Conservation (phyloP, 1,140 invertebrate genomes). For the Macrosteles quadrilineatus region DNA sequence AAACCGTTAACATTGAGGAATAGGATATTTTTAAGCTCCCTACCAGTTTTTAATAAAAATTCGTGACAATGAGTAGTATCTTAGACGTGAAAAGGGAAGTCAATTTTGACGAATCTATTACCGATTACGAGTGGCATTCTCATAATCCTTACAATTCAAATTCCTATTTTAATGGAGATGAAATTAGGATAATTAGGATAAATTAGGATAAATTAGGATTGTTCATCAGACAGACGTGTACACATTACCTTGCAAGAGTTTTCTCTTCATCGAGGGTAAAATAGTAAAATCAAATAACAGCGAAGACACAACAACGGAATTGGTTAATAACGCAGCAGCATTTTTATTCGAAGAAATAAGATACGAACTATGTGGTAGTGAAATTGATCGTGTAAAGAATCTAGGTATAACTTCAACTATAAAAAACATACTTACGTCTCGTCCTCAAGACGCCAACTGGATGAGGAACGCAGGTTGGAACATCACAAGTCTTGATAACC, state of each 20-base stretch:
- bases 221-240: constrained; percentile 49
- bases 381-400: constrained; percentile 51
- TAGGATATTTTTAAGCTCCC: constrained; percentile 34
- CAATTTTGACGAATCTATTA: constrained; percentile 43
- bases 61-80: too few species aligned
- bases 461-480: too few species aligned
- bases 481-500: not conserved
- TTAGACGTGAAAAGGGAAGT: constrained; percentile 38
- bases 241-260: constrained; percentile 45
- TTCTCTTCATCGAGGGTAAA: constrained; percentile 45
- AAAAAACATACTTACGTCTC: constrained; percentile 47
- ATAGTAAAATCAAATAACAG: constrained; percentile 1
- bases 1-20: constrained; percentile 36
- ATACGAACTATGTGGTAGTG: constrained; percentile 51
- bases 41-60: constrained; percentile 38
- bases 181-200: constrained; percentile 46
- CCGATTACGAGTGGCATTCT: constrained; percentile 46
- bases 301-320: too few species aligned
- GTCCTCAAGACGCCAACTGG: too few species aligned
- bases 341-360: constrained; percentile 53
- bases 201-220: too few species aligned
- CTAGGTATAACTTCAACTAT: constrained; percentile 49
- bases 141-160: constrained; percentile 46
- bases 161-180: constrained; percentile 37
- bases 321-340: constrained; percentile 33